A percentile compares a stretch with the other conserved stretches of the same genome.
Conservation (phyloP, 2,797 vertebrate genomes). For the Perdix hodgsoniae region DNA sequence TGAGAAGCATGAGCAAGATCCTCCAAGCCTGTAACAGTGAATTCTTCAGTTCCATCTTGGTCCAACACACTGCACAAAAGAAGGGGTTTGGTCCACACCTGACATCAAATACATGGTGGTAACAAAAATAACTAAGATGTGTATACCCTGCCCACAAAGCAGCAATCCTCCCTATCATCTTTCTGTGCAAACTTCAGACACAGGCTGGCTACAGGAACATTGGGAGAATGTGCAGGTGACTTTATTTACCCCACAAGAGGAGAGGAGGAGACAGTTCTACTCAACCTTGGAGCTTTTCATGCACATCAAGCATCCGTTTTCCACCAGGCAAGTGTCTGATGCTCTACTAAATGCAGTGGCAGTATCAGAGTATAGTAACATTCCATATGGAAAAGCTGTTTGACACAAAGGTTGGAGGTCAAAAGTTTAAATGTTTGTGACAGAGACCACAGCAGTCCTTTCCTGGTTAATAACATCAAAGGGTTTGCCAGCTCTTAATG, state of each 20-base stretch:
- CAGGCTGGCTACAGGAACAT: neutral
- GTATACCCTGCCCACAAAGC: rapidly evolving
- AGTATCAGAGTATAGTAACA: slow-evolving; percentile 50
- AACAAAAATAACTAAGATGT: neutral
- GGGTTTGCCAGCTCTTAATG: slow-evolving; percentile 68
- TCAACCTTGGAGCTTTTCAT: neutral
- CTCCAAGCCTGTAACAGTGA: neutral
- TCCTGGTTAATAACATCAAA: slow-evolving; percentile 81
- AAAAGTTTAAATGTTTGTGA: slow-evolving; percentile 80
- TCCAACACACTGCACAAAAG: neutral
- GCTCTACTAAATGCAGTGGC: slow-evolving; percentile 29
- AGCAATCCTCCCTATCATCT: neutral
- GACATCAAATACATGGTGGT: neutral
- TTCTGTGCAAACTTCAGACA: neutral
- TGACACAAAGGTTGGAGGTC: slow-evolving; percentile 80
- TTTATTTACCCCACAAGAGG: neutral
- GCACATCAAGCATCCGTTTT: slow-evolving; percentile 35
- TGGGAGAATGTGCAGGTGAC: rapidly evolving
- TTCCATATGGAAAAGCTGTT: slow-evolving; percentile 73
- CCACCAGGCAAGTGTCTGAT: slow-evolving; percentile 28
- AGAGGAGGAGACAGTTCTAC: neutral
- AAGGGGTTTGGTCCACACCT: neutral
- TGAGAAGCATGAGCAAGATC: neutral
- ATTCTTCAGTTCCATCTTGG: neutral
- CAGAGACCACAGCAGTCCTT: slow-evolving; percentile 71